phyloP scores from a whole-genome alignment of 2,113 vertebrate species.

The Trogon melanurus region DNA sequence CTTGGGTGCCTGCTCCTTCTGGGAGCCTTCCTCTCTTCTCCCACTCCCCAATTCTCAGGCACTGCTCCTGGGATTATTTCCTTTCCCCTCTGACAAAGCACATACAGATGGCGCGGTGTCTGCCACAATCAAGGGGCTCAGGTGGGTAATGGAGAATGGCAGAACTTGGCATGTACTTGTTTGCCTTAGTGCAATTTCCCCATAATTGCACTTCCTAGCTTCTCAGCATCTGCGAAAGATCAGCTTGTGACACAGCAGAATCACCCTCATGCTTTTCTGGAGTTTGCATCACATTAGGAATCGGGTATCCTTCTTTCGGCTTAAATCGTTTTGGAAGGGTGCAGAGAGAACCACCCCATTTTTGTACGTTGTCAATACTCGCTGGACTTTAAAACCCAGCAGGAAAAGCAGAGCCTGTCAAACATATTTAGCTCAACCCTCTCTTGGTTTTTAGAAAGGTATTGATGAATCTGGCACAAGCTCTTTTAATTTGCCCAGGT shows the following conservation, averaged over 20 bases:
- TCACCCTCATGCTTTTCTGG: constrained; percentile 25
- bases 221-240: constrained; percentile 86
- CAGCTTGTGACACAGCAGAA: constrained; percentile 81
- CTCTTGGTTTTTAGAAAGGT: not conserved
- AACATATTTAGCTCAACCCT: not conserved
- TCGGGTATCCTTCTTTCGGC: constrained; percentile 15
- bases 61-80: not conserved
- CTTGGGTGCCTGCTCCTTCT: not conserved
- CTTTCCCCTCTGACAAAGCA: constrained; percentile 77
- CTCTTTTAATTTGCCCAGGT: not conserved
- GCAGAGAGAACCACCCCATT: not conserved
- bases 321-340: constrained; percentile 18
- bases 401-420: constrained; percentile 16
- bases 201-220: constrained; percentile 86
- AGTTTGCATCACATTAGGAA: constrained; percentile 9
- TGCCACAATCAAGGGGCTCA: constrained; percentile 83
- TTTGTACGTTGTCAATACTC: not conserved
- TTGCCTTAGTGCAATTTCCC: constrained; percentile 81
- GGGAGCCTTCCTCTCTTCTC: not conserved
- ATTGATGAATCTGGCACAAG: not conserved
- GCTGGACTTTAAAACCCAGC: not conserved
- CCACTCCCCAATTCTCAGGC: not conserved
- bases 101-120: constrained; percentile 86
- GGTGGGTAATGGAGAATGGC: constrained; percentile 88
- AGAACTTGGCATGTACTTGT: constrained; percentile 80